Base-by-base conservation (phyloP, 2,113 vertebrate species). In the Scytalopus superciliaris region DNA sequence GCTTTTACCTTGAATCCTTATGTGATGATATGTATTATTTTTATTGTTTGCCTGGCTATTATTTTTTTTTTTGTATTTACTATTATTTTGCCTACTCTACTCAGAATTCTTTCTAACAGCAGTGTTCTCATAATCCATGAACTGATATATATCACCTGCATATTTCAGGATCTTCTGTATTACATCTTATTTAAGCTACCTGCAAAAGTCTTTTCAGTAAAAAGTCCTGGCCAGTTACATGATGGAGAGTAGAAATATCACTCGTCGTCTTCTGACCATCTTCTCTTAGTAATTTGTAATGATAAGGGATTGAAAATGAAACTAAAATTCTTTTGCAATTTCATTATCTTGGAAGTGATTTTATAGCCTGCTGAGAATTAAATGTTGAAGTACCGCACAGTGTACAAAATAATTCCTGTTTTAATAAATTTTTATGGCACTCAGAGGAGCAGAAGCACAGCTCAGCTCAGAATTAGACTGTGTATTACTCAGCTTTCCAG, bases 401-500 rank as follows among this genome's bases (percentile, higher is more conserved):
- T 97, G 94, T 97, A 98, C 97, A 98, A 97, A 98, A 98, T 97
- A 98, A 97, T 97, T 98, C 90, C 96, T 96, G 87, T 96, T 98
- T 98, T 97, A 98, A 97, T 98, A 95, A 94, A 97, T 97, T 56
- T 89, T 97, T 96, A 96, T 94, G 76, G 74, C 84, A 94, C 98
- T 98, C 97, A 59, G 72, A 97, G 96, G 97, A 97, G 81, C 70
- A 88, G 80, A 86, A 42, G 60, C 72, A 82, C 57, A 85, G 88
- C 88, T 96, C 84, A 90, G 93, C 91, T 97, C 82, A 94, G 95
- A 97, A 96, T 96, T 97, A 98, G 85, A 72, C 79, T 97, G 94
- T 95, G 47, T 88, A 93, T 97, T 97, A 95, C 90, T 97, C 97
- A 97, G 94, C 73, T 97, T 98, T 98, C 88, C 53, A 91, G 82